These are phyloP conservation scores for Chloropsis cyanopogon DNA, from an alignment of 2,113 vertebrate species.

Conservation along the genomic window DNA sequence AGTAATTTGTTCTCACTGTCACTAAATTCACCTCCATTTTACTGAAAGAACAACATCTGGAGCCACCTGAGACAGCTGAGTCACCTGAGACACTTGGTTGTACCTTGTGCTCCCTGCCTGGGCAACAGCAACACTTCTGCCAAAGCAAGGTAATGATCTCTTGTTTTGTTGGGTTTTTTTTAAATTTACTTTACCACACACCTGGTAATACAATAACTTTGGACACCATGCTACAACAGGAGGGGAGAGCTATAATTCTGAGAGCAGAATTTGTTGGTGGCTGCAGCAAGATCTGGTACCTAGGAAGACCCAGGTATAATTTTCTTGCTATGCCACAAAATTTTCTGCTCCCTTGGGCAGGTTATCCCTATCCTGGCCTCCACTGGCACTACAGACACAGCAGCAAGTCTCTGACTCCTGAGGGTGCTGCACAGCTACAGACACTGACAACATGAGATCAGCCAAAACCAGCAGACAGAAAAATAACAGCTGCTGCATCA, in stretches of 20 bases:
- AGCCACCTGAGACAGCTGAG: not conserved
- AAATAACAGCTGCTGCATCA: not conserved
- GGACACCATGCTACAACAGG: not conserved
- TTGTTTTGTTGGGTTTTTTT: rapidly evolving
- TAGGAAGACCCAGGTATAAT: not conserved
- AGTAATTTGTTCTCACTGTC: not conserved
- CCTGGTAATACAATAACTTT: not conserved
- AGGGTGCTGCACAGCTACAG: not conserved
- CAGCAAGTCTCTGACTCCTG: not conserved
- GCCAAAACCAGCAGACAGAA: not conserved
- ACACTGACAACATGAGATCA: not conserved
- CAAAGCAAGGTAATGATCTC: not conserved
- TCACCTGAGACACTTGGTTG: not conserved
- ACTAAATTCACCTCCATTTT: not conserved
- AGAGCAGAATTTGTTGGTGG: not conserved
- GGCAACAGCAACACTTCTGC: not conserved
- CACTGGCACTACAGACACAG: not conserved
- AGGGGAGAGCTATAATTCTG: not conserved
- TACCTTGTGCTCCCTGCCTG: not conserved
- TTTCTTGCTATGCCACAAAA: not conserved
- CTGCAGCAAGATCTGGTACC: not conserved
- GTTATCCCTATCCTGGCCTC: not conserved
- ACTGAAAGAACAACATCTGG: not conserved
- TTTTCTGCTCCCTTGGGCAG: not conserved
- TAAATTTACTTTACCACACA: not conserved